A percentile compares a stretch with the other conserved stretches of the same genome.
Evolutionary conservation across 2,888 invertebrate species (phyloP).

Genomic region (Phasia obesa): DNA sequence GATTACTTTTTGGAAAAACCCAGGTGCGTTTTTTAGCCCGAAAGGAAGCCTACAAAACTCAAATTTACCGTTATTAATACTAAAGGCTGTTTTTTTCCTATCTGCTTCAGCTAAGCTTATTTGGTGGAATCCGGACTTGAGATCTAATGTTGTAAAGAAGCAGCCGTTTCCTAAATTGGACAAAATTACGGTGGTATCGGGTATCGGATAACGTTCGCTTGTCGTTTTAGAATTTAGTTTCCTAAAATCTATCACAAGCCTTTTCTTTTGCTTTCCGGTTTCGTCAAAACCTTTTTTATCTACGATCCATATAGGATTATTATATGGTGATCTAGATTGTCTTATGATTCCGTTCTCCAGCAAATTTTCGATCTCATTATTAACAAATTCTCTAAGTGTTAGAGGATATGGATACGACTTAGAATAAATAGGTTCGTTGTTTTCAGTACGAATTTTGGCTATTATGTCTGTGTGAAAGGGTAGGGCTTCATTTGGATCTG

Average conservation of each 20-base stretch:
- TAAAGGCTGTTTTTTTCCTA: slow-evolving; percentile 47
- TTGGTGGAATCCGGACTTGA: slow-evolving; percentile 57
- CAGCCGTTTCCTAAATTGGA: slow-evolving; percentile 11
- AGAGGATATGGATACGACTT: slow-evolving; percentile 25
- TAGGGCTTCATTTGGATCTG: no score
- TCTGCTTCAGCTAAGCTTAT: slow-evolving; percentile 38
- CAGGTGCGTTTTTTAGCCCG: slow-evolving; percentile 35
- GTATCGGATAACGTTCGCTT: slow-evolving; percentile 44
- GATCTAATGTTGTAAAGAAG: slow-evolving; percentile 40
- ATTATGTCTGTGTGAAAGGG: no score
- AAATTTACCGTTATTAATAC: no score
- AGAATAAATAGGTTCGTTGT: slow-evolving; percentile 37
- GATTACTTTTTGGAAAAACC: slow-evolving; percentile 34
- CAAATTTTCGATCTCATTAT: background rate
- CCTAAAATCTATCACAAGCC: slow-evolving; percentile 45
- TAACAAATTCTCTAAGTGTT: slow-evolving; percentile 19
- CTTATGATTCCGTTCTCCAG: slow-evolving; percentile 36
- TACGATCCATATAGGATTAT: no score
- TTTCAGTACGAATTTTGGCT: slow-evolving; percentile 25
- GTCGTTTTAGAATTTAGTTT: slow-evolving; percentile 37
- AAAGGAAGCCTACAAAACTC: no score
- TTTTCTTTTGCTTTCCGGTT: slow-evolving; percentile 31
- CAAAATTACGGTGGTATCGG: slow-evolving; percentile 28
- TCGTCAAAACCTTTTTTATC: slow-evolving; percentile 46
- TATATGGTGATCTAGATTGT: slow-evolving; percentile 33